phyloP scores from a whole-genome alignment of 2,888 invertebrate species.

The Synanthedon andrenaeformis region DNA sequence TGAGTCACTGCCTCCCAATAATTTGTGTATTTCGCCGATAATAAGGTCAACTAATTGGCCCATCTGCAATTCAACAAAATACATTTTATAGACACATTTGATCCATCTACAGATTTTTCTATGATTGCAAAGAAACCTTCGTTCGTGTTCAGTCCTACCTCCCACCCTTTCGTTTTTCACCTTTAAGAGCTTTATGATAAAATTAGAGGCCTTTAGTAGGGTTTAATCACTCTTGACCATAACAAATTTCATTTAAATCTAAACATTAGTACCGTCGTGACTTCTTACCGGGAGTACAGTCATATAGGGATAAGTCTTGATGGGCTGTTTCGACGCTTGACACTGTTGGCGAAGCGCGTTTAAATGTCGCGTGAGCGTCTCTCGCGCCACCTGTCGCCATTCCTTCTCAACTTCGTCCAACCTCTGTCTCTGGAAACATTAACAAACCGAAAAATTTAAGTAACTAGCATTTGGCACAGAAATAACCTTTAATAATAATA shows the following conservation, averaged over 20 bases:
- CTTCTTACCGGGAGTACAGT: slow-evolving; percentile 34
- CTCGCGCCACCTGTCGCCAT: slow-evolving; percentile 75
- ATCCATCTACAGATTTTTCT: background rate
- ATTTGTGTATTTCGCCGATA: slow-evolving; percentile 75
- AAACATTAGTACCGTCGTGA: no score
- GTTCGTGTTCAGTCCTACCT: no score
- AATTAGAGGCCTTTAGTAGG: no score
- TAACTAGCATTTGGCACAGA: background rate
- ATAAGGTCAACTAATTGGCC: slow-evolving; percentile 73
- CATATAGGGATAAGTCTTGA: slow-evolving; percentile 80
- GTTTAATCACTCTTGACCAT: no score
- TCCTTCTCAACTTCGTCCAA: slow-evolving; percentile 71
- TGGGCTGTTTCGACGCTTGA: slow-evolving; percentile 62
- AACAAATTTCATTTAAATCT: no score
- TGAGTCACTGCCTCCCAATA: slow-evolving; percentile 83
- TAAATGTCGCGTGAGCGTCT: slow-evolving; percentile 78
- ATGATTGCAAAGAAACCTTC: background rate
- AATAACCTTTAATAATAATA: no score
- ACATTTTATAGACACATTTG: background rate
- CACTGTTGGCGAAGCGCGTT: slow-evolving; percentile 73
- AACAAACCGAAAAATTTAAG: background rate
- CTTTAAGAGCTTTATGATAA: no score
- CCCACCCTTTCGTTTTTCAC: no score
- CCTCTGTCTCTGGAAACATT: slow-evolving; percentile 69
- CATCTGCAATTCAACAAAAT: slow-evolving; percentile 24